Evolutionary conservation across 2,797 vertebrate genomes (phyloP).

Genomic region (Cottoperca gobio): DNA sequence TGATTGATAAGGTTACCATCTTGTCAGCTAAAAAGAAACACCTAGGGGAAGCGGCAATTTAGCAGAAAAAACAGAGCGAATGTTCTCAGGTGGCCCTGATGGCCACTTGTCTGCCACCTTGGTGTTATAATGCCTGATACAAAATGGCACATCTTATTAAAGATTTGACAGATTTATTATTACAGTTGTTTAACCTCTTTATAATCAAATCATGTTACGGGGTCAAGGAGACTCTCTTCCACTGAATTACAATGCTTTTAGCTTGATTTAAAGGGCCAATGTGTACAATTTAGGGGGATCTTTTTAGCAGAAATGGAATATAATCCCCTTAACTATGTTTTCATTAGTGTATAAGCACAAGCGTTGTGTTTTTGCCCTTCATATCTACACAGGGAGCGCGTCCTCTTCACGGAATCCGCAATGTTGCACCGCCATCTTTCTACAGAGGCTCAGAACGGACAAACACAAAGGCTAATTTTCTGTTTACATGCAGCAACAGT

Average conservation of each 20-base stretch:
- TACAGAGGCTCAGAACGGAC: too few species aligned
- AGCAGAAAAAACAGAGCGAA: conserved; percentile 60
- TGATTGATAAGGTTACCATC: conserved; percentile 79
- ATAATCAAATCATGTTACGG: conserved; percentile 74
- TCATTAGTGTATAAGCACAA: too few species aligned
- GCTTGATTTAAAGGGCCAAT: conserved; percentile 63
- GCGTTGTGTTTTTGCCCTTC: too few species aligned
- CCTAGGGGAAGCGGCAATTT: conserved; percentile 62
- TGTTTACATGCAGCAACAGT: conserved; percentile 56
- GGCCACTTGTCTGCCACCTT: conserved; percentile 63
- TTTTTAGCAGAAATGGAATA: too few species aligned
- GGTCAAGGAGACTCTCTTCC: conserved; percentile 74
- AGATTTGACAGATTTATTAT: conserved; percentile 81
- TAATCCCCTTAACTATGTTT: too few species aligned
- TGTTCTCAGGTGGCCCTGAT: conserved; percentile 70
- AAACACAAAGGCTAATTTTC: too few species aligned
- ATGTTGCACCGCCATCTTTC: too few species aligned
- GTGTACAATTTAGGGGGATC: background rate
- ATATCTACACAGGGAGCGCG: too few species aligned
- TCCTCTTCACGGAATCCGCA: too few species aligned
- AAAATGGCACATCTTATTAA: conserved; percentile 76
- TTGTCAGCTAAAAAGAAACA: conserved; percentile 69
- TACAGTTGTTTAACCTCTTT: conserved; percentile 80
- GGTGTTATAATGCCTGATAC: conserved; percentile 53
- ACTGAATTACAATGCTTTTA: conserved; percentile 70